Conservation (phyloP, 2,797 vertebrate genomes). For the Acanthurus leucopareius region DNA sequence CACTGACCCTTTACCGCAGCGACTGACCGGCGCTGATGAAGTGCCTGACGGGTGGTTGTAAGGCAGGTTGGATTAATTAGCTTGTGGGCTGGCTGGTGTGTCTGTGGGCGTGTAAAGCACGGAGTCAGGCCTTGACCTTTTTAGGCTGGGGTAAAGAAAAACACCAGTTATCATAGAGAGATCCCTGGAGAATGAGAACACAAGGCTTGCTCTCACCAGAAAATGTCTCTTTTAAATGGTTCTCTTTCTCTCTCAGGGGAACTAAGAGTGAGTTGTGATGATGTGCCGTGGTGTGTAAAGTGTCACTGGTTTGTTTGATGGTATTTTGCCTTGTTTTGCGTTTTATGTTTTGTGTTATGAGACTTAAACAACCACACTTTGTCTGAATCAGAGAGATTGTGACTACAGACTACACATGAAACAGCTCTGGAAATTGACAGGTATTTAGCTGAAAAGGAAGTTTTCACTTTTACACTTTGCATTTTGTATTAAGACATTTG, state of each 20-base stretch:
- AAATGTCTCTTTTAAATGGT: conserved; percentile 31
- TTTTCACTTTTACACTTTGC: too few relatives aligned
- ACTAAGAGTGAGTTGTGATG: conserved; percentile 10
- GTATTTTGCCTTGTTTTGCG: too few relatives aligned
- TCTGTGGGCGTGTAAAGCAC: conserved; percentile 63
- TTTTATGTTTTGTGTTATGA: not conserved
- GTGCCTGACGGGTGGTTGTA: conserved; percentile 72
- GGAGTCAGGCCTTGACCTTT: conserved; percentile 69
- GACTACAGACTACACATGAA: not conserved
- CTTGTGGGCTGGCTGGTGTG: conserved; percentile 67
- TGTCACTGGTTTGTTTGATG: not conserved
- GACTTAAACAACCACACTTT: not conserved
- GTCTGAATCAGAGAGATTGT: not conserved
- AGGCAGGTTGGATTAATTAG: conserved; percentile 81
- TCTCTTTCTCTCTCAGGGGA: conserved; percentile 9
- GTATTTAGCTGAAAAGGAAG: too few relatives aligned
- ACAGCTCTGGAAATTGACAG: not conserved
- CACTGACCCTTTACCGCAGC: conserved; percentile 76
- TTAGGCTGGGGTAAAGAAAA: conserved; percentile 61
- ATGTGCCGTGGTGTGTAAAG: not conserved
- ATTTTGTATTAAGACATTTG: too few relatives aligned
- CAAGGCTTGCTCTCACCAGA: conserved; percentile 2
- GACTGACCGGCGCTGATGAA: conserved; percentile 75
- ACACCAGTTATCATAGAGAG: conserved; percentile 55
- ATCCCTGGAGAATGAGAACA: conserved; percentile 42